phyloP scores from a whole-genome alignment of 2,888 invertebrate genomes.

The Cephus sareptanus region DNA sequence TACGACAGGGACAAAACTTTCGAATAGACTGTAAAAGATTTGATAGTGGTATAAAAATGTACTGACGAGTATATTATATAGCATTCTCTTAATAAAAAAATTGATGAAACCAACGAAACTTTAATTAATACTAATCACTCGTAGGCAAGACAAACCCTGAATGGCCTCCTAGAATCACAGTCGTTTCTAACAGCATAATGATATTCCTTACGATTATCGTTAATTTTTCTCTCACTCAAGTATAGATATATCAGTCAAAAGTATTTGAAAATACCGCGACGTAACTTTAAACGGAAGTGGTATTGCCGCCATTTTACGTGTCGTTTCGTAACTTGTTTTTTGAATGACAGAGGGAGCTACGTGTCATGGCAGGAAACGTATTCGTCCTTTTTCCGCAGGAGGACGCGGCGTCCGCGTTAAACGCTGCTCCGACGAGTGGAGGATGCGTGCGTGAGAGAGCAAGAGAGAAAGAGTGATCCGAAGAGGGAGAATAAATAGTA shows the following conservation, averaged over 20 bases:
- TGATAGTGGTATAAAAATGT: slow-evolving; percentile 34
- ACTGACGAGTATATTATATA: slow-evolving; percentile 34
- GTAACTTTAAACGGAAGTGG: background rate
- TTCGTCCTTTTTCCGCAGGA: background rate
- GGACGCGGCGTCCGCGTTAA: background rate
- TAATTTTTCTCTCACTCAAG: background rate
- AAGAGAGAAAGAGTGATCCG: slow-evolving; percentile 17
- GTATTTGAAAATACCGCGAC: background rate
- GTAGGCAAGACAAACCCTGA: background rate
- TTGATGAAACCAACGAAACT: slow-evolving; percentile 23
- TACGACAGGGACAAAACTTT: slow-evolving; percentile 2
- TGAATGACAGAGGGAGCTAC: background rate
- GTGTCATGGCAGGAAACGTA: background rate
- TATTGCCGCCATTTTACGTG: background rate
- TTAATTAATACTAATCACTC: background rate
- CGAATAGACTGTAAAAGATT: slow-evolving; percentile 12
- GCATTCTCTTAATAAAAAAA: slow-evolving; percentile 34
- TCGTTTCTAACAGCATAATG: background rate
- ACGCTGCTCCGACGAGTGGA: background rate
- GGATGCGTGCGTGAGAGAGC: slow-evolving; percentile 6
- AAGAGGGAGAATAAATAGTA: slow-evolving; percentile 6
- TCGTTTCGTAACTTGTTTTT: background rate
- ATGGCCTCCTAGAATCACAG: background rate
- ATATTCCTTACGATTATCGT: background rate
- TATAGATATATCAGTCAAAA: background rate